Conservation (phyloP, 1,140 invertebrate species). For the Prorops nasuta region DNA sequence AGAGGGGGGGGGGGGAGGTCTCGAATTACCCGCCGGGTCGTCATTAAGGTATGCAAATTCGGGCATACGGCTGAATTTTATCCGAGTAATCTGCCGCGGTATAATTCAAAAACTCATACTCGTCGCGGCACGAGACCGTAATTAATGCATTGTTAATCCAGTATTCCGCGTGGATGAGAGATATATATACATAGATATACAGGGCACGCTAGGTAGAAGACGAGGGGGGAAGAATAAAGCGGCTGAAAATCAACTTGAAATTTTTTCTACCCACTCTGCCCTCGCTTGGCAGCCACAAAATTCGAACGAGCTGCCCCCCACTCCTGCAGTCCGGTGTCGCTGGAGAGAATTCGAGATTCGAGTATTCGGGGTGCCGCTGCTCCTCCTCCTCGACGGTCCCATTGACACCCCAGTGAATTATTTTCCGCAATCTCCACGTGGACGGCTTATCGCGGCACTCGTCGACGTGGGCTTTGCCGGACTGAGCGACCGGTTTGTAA, state of each 20-base stretch:
- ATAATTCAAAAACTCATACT: slow-evolving; percentile 43
- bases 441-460: no score
- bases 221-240: background rate
- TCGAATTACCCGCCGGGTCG: no score
- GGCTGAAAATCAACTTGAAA: background rate
- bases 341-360: no score
- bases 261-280: background rate
- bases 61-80: slow-evolving; percentile 42
- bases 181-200: slow-evolving; percentile 2
- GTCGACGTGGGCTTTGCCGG: no score
- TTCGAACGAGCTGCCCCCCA: no score
- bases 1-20: background rate
- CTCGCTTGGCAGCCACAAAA: no score
- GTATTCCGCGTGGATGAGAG: slow-evolving; percentile 24
- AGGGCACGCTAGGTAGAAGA: background rate
- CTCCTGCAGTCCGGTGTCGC: no score
- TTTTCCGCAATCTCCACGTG: no score
- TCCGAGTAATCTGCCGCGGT: slow-evolving; percentile 42
- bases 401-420: no score
- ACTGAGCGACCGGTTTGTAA: no score
- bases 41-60: slow-evolving; percentile 43
- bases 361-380: no score
- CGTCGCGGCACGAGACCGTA: slow-evolving; percentile 32
- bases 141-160: slow-evolving; percentile 50
- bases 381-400: no score